A percentile compares a stretch with the other conserved stretches of the same genome.
Evolutionary conservation across 2,888 invertebrate genomes (phyloP).

Genomic region (Portevinia maculata): DNA sequence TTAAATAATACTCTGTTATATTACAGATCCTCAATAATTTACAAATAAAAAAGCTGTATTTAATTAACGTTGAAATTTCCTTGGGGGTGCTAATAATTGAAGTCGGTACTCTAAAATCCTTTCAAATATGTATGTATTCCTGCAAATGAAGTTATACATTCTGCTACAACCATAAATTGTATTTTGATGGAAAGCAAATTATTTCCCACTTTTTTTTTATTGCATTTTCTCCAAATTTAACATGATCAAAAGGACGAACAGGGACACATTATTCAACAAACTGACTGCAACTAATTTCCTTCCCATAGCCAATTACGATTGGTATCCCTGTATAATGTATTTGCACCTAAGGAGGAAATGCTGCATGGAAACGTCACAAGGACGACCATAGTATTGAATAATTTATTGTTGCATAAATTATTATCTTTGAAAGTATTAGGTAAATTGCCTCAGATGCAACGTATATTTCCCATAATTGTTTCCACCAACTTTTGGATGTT

Average conservation of each 20-base stretch:
- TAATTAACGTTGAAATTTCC: too few relatives aligned
- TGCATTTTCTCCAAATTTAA: constrained; percentile 25
- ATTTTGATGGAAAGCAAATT: constrained; percentile 14
- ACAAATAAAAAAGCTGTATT: too few relatives aligned
- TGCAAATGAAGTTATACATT: background rate
- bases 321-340: constrained; percentile 2
- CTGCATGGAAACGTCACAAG: constrained; percentile 24
- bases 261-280: constrained; percentile 52
- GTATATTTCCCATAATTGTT: constrained; percentile 64
- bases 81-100: too few relatives aligned
- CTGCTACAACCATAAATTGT: constrained; percentile 15
- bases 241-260: constrained; percentile 31
- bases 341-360: background rate
- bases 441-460: constrained; percentile 58
- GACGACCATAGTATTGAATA: constrained; percentile 31
- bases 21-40: too few relatives aligned
- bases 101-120: background rate
- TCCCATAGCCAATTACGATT: constrained; percentile 57
- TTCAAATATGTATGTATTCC: too few relatives aligned
- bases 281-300: constrained; percentile 64
- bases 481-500: constrained; percentile 21
- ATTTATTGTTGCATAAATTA: constrained; percentile 69
- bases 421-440: constrained; percentile 50
- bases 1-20: too few relatives aligned
- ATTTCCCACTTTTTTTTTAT: background rate